Conservation (phyloP, 2,797 vertebrate genomes). For the Crypturellus tataupa region DNA sequence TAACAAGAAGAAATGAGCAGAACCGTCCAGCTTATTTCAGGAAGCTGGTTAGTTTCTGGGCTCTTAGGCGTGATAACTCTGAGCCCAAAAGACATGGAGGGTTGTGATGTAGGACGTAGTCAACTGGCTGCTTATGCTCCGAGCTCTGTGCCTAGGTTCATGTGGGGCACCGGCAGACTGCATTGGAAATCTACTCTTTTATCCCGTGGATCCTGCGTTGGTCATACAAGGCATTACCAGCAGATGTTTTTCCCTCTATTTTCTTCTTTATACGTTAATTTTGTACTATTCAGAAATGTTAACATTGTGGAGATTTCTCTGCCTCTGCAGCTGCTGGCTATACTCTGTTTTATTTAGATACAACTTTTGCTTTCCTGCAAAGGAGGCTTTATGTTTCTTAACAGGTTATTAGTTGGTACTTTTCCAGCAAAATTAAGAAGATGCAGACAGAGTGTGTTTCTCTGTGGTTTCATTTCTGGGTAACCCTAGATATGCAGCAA, state of each 20-base stretch:
- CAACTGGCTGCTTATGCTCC: slow-evolving; percentile 45
- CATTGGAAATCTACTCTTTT: slow-evolving; percentile 48
- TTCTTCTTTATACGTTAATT: neutral
- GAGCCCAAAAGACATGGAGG: slow-evolving; percentile 40
- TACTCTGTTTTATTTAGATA: neutral
- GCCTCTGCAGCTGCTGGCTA: neutral
- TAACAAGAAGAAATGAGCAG: neutral
- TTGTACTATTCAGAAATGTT: neutral
- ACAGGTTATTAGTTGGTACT: neutral
- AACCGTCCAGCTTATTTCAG: neutral
- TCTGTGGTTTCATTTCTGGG: neutral
- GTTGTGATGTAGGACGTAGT: slow-evolving; percentile 39
- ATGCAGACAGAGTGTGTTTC: neutral
- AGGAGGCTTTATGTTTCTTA: neutral
- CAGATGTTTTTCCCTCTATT: neutral
- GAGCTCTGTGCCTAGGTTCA: slow-evolving; percentile 43
- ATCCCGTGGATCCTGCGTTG: slow-evolving; percentile 45
- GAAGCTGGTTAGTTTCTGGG: neutral
- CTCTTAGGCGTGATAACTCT: slow-evolving; percentile 20
- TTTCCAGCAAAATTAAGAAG: neutral
- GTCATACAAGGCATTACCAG: neutral
- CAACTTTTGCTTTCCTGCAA: neutral
- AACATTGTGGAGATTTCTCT: neutral
- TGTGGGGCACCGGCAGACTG: slow-evolving; percentile 53
- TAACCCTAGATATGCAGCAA: neutral